A percentile compares a stretch with the other conserved stretches of the same genome.
These are phyloP conservation scores for Eurystomus glaucurus DNA, from an alignment of 2,797 vertebrate genomes.

Conservation along the genomic window DNA sequence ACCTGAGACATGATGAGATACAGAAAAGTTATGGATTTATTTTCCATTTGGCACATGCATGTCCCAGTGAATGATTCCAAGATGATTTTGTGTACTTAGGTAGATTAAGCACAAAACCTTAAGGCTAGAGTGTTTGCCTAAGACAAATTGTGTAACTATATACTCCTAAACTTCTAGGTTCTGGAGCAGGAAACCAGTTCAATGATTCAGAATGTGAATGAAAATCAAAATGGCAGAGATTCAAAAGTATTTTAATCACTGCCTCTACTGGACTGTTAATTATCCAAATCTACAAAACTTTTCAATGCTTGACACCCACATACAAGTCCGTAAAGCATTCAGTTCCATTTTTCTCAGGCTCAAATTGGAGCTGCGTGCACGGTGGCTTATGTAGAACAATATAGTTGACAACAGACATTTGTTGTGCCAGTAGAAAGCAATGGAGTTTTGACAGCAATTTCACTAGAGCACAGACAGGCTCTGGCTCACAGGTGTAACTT, in stretches of 20 bases:
- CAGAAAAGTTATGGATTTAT: fast-evolving
- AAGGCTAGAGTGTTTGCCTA: background rate
- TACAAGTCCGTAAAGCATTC: background rate
- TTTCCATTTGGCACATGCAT: background rate
- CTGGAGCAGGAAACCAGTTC: background rate
- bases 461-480: background rate
- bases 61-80: background rate
- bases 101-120: background rate
- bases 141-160: background rate
- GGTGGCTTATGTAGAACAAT: background rate
- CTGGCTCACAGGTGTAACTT: background rate
- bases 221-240: background rate
- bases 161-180: background rate
- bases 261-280: background rate
- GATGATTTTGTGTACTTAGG: background rate
- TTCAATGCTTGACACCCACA: background rate
- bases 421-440: background rate
- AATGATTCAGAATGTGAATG: background rate
- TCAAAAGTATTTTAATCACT: background rate
- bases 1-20: background rate
- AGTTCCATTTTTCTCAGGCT: background rate
- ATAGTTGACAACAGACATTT: background rate
- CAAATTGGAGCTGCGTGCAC: background rate
- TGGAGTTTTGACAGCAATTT: background rate
- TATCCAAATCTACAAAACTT: background rate